Evolutionary conservation across 2,888 invertebrate genomes (phyloP), one percentile per base, ranked within the genome.

Genomic region (Callyntrura sp.): DNA sequence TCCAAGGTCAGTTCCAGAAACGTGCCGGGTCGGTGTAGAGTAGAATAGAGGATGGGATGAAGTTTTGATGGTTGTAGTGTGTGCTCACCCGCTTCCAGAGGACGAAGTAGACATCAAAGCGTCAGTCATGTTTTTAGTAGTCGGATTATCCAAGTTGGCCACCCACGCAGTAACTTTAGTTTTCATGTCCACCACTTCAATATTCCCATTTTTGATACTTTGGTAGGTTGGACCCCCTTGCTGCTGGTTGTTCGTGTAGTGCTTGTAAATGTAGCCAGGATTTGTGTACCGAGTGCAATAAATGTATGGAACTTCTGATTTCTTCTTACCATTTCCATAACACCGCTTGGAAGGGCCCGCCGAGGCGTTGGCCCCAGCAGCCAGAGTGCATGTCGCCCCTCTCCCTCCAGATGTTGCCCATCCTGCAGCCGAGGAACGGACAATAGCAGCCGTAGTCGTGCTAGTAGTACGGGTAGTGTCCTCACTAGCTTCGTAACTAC

Each of bases 51-150:
- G n/a, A n/a, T n/a, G n/a, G n/a, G n/a, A n/a, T n/a, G n/a, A n/a
- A n/a, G n/a, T n/a, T n/a, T n/a, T n/a, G n/a, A n/a, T n/a, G n/a
- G n/a, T n/a, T n/a, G n/a, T n/a, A n/a, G n/a, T n/a, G n/a, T n/a
- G n/a, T n/a, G n/a, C n/a, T n/a, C n/a, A n/a, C n/a, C n/a, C n/a
- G n/a, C 20, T 60, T 17, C 6, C 20, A 23, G 62, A 62, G 4
- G 23, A 62, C 8, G 62, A 65, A 11, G 62, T n/a, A 14, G 62
- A 65, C 28, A 25, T 68, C 35, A 35, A 25, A n/a, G 68, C 68
- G 5, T n/a, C 68, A 14, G 28, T 25, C n/a, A 68, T 35, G 12
- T 11, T 8, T 11, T 17, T n/a, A 0, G 35, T 8, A n/a, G 28
- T 68, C 0, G 68, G 35, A 28, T 68, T 35, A 35, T 35, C 11